phyloP scores from a whole-genome alignment of 2,113 vertebrate species.

The Stegostoma tigrinum region DNA sequence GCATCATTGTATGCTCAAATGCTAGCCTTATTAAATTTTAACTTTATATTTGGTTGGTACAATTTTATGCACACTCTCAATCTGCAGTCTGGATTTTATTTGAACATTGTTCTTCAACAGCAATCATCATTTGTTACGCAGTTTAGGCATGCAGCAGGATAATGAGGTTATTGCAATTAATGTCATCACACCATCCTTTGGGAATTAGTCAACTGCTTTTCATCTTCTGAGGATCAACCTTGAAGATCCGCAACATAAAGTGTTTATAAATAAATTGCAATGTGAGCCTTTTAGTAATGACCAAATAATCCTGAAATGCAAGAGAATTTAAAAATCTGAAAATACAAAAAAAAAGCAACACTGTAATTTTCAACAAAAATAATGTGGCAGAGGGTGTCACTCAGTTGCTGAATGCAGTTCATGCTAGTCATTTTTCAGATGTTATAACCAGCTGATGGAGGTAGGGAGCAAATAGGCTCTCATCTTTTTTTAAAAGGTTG shows the following conservation, averaged over 20 bases:
- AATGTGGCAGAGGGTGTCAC: neutral
- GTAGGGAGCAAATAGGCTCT: no score
- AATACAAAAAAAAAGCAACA: neutral
- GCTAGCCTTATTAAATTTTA: neutral
- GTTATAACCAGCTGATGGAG: no score
- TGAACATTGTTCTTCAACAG: slow-evolving; percentile 13
- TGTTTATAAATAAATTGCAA: slow-evolving; percentile 22
- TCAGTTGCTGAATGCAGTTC: neutral
- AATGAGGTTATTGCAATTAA: slow-evolving; percentile 25
- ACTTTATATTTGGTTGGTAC: neutral
- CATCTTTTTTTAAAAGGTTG: neutral
- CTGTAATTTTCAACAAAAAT: neutral
- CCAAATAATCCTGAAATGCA: neutral
- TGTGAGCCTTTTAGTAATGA: neutral
- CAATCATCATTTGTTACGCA: slow-evolving; percentile 32
- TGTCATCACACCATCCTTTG: slow-evolving; percentile 24
- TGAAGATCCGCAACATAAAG: slow-evolving; percentile 14
- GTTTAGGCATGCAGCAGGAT: slow-evolving; percentile 4
- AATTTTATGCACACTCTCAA: neutral
- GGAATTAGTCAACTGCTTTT: neutral
- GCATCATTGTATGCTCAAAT: no score
- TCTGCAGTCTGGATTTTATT: slow-evolving; percentile 20
- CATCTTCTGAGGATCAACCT: neutral
- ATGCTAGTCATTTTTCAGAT: neutral
- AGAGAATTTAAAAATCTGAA: neutral